Evolutionary conservation across 2,888 invertebrate genomes (phyloP).

Genomic region (Coleophora deauratella): DNA sequence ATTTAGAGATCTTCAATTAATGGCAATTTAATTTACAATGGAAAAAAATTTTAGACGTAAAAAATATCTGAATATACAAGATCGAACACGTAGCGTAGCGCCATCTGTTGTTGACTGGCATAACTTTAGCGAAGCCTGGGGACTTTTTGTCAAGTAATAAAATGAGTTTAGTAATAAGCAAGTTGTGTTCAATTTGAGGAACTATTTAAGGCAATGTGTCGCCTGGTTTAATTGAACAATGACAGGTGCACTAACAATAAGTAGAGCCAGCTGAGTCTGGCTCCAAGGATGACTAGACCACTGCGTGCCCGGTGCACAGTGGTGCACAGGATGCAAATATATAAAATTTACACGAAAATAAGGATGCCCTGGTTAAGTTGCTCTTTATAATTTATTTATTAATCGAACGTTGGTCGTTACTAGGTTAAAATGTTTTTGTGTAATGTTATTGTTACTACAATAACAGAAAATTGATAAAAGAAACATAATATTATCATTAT

Average conservation of each 20-base stretch:
- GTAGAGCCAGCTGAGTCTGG: slow-evolving; percentile 23
- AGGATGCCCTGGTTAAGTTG: slow-evolving; percentile 23
- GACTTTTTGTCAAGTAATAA: slow-evolving; percentile 10
- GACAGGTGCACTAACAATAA: slow-evolving; percentile 51
- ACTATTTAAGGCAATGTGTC: slow-evolving; percentile 63
- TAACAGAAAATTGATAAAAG: no score
- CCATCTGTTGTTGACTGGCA: slow-evolving; percentile 60
- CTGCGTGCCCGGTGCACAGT: slow-evolving; percentile 37
- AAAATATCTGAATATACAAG: slow-evolving; percentile 11
- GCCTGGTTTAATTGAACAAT: slow-evolving; percentile 58
- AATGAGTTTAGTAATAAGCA: slow-evolving; percentile 11
- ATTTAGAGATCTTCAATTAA: slow-evolving; percentile 5
- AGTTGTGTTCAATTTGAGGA: slow-evolving; percentile 37
- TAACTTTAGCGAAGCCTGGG: no score
- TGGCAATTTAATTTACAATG: slow-evolving; percentile 8
- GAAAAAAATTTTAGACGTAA: slow-evolving; percentile 20
- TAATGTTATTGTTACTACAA: no score
- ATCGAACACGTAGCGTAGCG: slow-evolving; percentile 34
- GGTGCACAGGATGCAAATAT: slow-evolving; percentile 47
- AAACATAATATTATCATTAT: no score
- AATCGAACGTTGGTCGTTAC: slow-evolving; percentile 42
- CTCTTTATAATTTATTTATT: slow-evolving; percentile 55
- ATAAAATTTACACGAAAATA: slow-evolving; percentile 38
- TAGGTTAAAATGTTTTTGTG: no score
- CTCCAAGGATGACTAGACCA: slow-evolving; percentile 61